Conservation (phyloP, 2,113 vertebrate species). For the Psilopsiagon aymara region DNA sequence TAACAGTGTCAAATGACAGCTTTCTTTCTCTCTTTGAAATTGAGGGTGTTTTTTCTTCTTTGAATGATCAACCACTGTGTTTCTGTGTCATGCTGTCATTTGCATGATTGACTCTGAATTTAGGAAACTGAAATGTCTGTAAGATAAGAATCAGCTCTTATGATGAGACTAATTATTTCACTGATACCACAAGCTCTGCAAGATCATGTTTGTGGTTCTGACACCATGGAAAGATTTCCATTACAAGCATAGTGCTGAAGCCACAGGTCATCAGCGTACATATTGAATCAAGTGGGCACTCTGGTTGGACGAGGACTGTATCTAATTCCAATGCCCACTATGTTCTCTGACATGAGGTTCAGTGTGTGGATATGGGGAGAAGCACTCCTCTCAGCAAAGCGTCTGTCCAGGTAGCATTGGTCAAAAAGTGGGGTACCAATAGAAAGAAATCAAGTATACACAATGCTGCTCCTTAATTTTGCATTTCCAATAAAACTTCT, state of each 20-base stretch:
- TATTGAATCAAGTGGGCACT: not conserved
- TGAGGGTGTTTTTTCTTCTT: not conserved
- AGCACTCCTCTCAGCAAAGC: not conserved
- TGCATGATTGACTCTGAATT: slow-evolving; percentile 5
- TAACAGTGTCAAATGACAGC: not conserved
- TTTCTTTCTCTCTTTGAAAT: not conserved
- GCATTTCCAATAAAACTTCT: not conserved
- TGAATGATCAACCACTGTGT: not conserved
- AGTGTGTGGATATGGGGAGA: not conserved
- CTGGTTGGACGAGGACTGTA: not conserved
- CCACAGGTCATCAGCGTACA: not conserved
- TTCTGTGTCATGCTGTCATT: not conserved
- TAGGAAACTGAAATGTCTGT: not conserved
- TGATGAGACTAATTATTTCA: not conserved
- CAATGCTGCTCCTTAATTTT: not conserved
- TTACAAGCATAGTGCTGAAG: not conserved
- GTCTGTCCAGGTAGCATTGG: not conserved
- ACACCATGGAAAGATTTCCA: not conserved
- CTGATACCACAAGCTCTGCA: not conserved
- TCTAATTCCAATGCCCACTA: not conserved
- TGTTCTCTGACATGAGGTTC: not conserved
- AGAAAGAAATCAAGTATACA: not conserved
- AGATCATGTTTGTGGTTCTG: not conserved
- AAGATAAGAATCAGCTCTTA: not conserved
- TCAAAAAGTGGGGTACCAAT: not conserved